These are phyloP conservation scores for Tetragnatha montana DNA, from an alignment of 2,888 invertebrate species.

Conservation along the genomic window DNA sequence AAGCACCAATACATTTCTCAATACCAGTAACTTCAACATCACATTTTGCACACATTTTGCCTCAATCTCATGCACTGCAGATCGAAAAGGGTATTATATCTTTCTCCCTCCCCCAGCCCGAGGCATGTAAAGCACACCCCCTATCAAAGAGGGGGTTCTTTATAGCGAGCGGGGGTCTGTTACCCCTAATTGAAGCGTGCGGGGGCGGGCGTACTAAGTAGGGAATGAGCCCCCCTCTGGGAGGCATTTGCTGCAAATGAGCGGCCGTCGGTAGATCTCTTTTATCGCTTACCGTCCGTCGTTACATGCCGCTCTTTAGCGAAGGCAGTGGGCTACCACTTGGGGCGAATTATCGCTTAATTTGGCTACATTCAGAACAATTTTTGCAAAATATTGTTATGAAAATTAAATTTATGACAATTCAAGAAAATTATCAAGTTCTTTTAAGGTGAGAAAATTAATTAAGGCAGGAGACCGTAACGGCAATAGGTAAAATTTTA, in stretches of 20 bases:
- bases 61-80: no score
- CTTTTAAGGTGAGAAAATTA: no score
- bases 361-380: conserved; percentile 33
- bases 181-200: conserved; percentile 54
- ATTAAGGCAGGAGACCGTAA: no score
- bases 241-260: conserved; percentile 54
- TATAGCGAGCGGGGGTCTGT: conserved; percentile 40
- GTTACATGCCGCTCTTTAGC: conserved; percentile 25
- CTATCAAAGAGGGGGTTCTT: conserved; percentile 54
- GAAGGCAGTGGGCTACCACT: conserved; percentile 6
- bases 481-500: no score
- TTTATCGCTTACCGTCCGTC: conserved; percentile 48
- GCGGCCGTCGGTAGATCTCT: conserved; percentile 45
- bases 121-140: conserved; percentile 45
- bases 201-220: conserved; percentile 52
- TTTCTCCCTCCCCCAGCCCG: neutral
- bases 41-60: conserved; percentile 12
- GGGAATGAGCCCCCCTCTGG: conserved; percentile 56
- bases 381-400: no score
- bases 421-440: no score
- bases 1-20: no score
- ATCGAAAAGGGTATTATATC: neutral
- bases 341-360: neutral
- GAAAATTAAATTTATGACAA: no score
- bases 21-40: neutral